Evolutionary conservation across 1,140 invertebrate genomes (phyloP).

Genomic region (Drosophila melanogaster): DNA sequence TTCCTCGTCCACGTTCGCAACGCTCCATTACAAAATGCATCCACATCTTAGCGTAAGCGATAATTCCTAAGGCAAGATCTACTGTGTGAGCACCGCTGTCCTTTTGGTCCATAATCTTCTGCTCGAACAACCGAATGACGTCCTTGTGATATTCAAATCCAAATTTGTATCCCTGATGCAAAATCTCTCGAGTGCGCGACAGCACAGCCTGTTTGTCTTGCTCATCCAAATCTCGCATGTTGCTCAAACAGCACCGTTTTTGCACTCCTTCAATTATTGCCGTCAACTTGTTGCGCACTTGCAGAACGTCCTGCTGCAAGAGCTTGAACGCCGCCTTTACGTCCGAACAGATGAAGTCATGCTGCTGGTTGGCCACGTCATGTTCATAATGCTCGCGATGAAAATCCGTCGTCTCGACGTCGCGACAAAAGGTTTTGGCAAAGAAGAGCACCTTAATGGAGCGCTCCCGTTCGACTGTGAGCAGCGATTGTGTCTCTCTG

Average conservation of each 20-base stretch:
- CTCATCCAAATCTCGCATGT: conserved; percentile 85
- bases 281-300: conserved; percentile 87
- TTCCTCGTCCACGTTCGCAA: conserved; percentile 93
- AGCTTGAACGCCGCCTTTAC: conserved; percentile 88
- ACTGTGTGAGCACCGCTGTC: conserved; percentile 71
- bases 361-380: conserved; percentile 76
- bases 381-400: conserved; percentile 84
- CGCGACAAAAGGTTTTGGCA: conserved; percentile 90
- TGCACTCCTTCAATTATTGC: conserved; percentile 88
- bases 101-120: conserved; percentile 76
- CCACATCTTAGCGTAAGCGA: conserved; percentile 93
- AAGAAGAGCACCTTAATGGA: conserved; percentile 92
- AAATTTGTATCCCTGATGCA: conserved; percentile 94
- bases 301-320: conserved; percentile 87
- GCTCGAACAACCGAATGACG: conserved; percentile 87
- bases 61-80: conserved; percentile 85
- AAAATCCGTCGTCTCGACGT: conserved; percentile 87
- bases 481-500: conserved; percentile 91
- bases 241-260: conserved; percentile 85
- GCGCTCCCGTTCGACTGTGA: conserved; percentile 91
- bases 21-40: conserved; percentile 93
- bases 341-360: conserved; percentile 85
- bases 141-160: conserved; percentile 96
- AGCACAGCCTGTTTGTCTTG: conserved; percentile 85
- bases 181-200: conserved; percentile 90